phyloP scores from a whole-genome alignment of 2,888 invertebrate species.

The Hymenopus coronatus region DNA sequence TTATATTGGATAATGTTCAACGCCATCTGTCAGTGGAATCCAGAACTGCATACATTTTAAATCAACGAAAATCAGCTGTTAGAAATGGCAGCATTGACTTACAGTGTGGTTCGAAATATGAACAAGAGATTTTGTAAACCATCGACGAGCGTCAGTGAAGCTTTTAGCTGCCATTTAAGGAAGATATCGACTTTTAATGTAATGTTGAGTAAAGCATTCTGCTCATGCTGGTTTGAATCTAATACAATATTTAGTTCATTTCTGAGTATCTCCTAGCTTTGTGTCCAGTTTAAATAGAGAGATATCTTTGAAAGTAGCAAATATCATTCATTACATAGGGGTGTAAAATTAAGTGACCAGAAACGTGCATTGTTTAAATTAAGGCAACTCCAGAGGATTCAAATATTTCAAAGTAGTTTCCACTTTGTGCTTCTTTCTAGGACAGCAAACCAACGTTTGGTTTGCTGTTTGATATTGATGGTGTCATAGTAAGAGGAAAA shows the following conservation, averaged over 20 bases:
- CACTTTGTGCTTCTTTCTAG: slow-evolving; percentile 20
- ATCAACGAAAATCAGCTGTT: background rate
- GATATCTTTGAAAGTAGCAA: background rate
- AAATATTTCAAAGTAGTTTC: background rate
- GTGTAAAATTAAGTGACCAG: background rate
- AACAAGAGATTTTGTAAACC: background rate
- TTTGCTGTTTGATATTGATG: slow-evolving; percentile 66
- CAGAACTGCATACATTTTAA: background rate
- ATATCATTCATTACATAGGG: background rate
- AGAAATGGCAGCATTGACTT: background rate
- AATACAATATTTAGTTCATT: no score
- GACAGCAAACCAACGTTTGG: slow-evolving; percentile 51
- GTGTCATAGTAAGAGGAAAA: slow-evolving; percentile 61
- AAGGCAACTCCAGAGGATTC: background rate
- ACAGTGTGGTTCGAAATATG: background rate
- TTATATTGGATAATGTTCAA: background rate
- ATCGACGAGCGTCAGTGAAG: background rate
- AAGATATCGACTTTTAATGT: background rate
- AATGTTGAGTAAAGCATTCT: background rate
- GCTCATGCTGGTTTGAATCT: no score
- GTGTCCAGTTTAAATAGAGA: background rate
- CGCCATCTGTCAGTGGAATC: background rate
- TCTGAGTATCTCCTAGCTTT: no score
- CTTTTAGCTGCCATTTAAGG: background rate
- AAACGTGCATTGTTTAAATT: background rate